Percentiles rank a stretch among this genome's conserved stretches.
phyloP scores from a whole-genome alignment of 2,113 vertebrate genomes.

The Rhea pennata region DNA sequence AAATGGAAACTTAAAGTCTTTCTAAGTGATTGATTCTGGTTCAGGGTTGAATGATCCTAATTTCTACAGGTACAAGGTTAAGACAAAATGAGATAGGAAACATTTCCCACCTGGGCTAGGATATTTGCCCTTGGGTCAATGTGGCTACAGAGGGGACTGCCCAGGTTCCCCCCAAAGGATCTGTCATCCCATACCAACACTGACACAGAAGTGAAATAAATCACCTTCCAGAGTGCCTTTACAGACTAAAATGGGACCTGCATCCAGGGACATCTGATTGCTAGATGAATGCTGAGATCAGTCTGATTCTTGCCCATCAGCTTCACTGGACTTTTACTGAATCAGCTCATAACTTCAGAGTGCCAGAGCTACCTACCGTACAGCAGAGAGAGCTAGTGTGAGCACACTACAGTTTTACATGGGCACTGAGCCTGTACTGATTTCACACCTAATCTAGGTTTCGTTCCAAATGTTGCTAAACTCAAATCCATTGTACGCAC shows the following conservation, averaged over 20 bases:
- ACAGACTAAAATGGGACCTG: background rate
- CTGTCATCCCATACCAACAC: background rate
- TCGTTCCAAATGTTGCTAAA: background rate
- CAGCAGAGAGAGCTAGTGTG: background rate
- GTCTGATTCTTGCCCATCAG: background rate
- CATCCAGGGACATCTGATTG: background rate
- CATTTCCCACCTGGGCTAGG: background rate
- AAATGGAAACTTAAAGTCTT: background rate
- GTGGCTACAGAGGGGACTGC: background rate
- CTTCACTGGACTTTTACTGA: background rate
- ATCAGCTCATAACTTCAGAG: background rate
- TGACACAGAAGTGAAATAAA: background rate
- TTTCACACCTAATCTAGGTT: background rate
- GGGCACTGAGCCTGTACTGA: background rate
- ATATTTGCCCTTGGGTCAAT: background rate
- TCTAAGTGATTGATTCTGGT: background rate
- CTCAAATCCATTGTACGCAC: background rate
- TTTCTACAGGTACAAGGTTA: background rate
- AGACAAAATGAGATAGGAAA: background rate
- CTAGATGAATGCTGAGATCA: background rate
- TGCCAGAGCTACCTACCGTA: background rate
- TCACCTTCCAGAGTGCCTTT: background rate
- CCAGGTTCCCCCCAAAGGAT: background rate
- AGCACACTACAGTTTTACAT: background rate
- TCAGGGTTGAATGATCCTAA: background rate